Conservation (phyloP, 2,888 invertebrate genomes). For the Hypsopygia costalis region DNA sequence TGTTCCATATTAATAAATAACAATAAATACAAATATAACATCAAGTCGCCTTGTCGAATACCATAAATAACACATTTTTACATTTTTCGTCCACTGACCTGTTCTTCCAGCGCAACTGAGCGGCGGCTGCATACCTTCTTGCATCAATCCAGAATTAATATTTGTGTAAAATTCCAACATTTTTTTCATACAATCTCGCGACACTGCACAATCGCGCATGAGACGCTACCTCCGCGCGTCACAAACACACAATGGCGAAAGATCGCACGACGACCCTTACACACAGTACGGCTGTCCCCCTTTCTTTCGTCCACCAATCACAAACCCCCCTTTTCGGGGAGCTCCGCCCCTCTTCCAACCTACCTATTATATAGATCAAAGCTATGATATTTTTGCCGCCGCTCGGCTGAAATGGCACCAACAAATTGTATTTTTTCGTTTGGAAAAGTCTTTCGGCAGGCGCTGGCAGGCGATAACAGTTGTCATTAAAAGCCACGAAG, state of each 20-base stretch:
- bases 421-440: constrained; percentile 59
- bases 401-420: constrained; percentile 49
- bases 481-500: constrained; percentile 10
- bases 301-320: constrained; percentile 46
- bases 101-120: constrained; percentile 83
- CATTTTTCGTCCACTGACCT: constrained; percentile 65
- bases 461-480: constrained; percentile 1
- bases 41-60: background rate
- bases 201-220: constrained; percentile 26
- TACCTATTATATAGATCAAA: constrained; percentile 64
- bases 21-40: too few relatives aligned
- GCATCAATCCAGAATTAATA: constrained; percentile 81
- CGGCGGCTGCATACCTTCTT: constrained; percentile 78
- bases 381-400: constrained; percentile 53
- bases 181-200: constrained; percentile 47
- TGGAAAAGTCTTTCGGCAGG: constrained; percentile 35
- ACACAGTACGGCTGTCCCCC: constrained; percentile 34
- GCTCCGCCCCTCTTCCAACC: constrained; percentile 59
- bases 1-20: too few relatives aligned
- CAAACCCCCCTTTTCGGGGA: constrained; percentile 22
- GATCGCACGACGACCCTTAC: constrained; percentile 26
- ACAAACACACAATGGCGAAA: constrained; percentile 46
- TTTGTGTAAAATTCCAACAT: constrained; percentile 88
- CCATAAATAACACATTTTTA: background rate
- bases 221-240: constrained; percentile 38